Base-by-base conservation (phyloP, 2,888 invertebrate genomes). In the Aphidius colemani region DNA sequence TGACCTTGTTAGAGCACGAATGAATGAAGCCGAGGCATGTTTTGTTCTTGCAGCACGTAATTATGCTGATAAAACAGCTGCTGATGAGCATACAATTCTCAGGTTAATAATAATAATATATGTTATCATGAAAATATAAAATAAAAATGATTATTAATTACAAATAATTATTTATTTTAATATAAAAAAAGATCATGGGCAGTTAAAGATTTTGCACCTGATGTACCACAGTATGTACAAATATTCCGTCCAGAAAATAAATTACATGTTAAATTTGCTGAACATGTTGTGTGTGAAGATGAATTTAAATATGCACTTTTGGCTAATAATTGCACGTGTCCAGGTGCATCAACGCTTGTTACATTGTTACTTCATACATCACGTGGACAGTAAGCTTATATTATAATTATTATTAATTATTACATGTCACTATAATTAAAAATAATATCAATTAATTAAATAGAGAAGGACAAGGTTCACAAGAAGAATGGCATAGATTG, bases 211-310 rank as follows among this genome's bases (percentile, higher is more conserved):
- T 98, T 96, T 83, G 97, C 97, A 0, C 98, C 98, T 30, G 90
- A 89, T 78, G 96, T 97, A 69, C 95, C 96, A 39, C 98, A 98
- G 84, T 98, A 98, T 83, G 96, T 98, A 70, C 98, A 98, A 85
- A 96, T 98, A 77, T 98, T 98, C 86, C 88, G 97, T 77, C 97
- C 98, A 61, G 98, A 98, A 85, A 98, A 98, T 83, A 98, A 98
- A 81, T 88, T 98, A 73, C 98, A 98, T 84, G 98, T 98, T 55
- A 96, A 98, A 84, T 98, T 98, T 84, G 98, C 98, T 49, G 98
- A 98, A 82, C 96, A 95, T 83, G 95, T 98, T 11, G 98, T 98
- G 45, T 98, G 98, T 84, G 98, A 98, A 83, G 98, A 98, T 82
- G 98, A 98, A 84, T 97, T 98, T 85, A 98, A 98, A 84, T 98